Conservation (phyloP, 1,140 invertebrate species). For the Lerema accius region DNA sequence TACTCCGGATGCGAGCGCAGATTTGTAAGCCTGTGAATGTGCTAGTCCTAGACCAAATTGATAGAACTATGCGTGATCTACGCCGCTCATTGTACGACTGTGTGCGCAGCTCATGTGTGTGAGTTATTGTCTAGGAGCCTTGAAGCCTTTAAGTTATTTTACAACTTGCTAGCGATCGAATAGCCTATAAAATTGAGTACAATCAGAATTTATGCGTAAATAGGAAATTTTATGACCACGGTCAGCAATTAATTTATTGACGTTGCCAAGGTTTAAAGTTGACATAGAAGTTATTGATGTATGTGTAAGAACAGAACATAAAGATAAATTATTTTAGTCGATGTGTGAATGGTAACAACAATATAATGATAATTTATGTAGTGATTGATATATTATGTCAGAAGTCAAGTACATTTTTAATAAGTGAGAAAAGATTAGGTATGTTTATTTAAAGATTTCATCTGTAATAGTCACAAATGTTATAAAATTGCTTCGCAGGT, state of each 20-base stretch:
- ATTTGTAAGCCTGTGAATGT: conserved; percentile 75
- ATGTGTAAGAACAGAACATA: conserved; percentile 6
- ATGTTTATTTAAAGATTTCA: background rate
- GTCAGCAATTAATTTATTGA: conserved; percentile 62
- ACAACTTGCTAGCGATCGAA: conserved; percentile 60
- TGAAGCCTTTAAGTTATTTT: conserved; percentile 73
- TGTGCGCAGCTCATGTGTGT: conserved; percentile 51
- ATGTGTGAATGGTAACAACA: conserved; percentile 1
- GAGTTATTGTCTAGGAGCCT: conserved; percentile 74
- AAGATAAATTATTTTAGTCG: conserved; percentile 1
- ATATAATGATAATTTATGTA: background rate
- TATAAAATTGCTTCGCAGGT: background rate
- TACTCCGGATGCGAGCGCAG: conserved; percentile 78
- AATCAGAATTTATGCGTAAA: conserved; percentile 62
- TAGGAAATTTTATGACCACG: conserved; percentile 56
- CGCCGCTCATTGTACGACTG: conserved; percentile 48
- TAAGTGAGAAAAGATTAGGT: background rate
- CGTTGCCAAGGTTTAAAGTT: conserved; percentile 54
- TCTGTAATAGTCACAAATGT: background rate
- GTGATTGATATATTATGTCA: background rate
- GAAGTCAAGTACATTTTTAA: conserved; percentile 1
- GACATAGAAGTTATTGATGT: conserved; percentile 7
- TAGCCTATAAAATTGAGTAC: conserved; percentile 65
- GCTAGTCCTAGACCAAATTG: conserved; percentile 77
- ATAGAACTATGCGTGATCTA: conserved; percentile 69